A percentile compares a stretch with the other conserved stretches of the same genome.
These are phyloP conservation scores for Crossocerus cetratus DNA, from an alignment of 2,888 invertebrate genomes.

Conservation along the genomic window DNA sequence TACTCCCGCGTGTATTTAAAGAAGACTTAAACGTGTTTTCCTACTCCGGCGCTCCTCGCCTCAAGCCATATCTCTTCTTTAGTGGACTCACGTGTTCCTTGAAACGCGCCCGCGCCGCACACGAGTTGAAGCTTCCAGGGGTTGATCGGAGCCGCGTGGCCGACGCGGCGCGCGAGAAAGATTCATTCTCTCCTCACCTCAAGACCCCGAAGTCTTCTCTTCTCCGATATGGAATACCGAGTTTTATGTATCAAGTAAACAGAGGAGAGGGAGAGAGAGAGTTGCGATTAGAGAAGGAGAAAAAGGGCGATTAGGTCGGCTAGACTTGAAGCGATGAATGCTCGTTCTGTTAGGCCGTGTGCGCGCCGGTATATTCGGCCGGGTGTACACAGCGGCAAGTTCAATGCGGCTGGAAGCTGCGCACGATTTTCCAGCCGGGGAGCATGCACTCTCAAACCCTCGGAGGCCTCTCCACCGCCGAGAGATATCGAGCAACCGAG, in stretches of 20 bases:
- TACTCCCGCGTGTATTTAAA: constrained; percentile 32
- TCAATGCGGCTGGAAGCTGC: constrained; percentile 4
- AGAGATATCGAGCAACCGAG: constrained; percentile 6
- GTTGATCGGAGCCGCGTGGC: constrained; percentile 9
- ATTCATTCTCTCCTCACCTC: neutral
- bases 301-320: neutral
- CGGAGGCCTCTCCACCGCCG: neutral
- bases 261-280: neutral
- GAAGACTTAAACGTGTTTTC: constrained; percentile 25
- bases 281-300: neutral
- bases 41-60: constrained; percentile 1
- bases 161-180: neutral
- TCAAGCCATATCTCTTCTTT: constrained; percentile 22
- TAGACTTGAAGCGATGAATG: neutral
- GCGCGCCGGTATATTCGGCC: neutral
- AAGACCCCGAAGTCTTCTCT: neutral
- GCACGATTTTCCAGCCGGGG: constrained; percentile 21
- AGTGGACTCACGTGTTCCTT: constrained; percentile 17
- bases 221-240: neutral
- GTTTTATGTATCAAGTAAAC: neutral
- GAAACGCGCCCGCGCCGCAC: constrained; percentile 8
- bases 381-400: constrained; percentile 2
- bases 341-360: neutral
- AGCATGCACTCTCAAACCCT: constrained; percentile 14
- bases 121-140: constrained; percentile 32